Base-by-base conservation (phyloP, 2,888 invertebrate genomes). In the Heteromyza rotundicornis region DNA sequence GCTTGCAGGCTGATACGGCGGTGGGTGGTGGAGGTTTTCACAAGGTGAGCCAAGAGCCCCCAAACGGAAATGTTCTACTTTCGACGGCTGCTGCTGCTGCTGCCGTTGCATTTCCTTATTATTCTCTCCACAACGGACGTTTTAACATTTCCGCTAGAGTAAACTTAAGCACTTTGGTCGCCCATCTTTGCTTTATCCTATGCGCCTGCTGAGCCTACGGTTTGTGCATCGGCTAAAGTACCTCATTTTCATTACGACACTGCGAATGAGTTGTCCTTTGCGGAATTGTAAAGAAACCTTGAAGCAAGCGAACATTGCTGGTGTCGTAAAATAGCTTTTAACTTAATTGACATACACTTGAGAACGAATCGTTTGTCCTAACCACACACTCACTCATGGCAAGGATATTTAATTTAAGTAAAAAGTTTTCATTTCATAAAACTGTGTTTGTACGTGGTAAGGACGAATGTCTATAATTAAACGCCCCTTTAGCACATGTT, bases 141-240 rank as follows among this genome's bases (percentile, higher is more conserved):
- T 70, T 68, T 57, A 67, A 70, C 66, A 66, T 64, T 70, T 70
- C 70, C 70, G 64, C 70, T 66, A 67, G 69, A 70, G 69, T 69
- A 69, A 59, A 58, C 57, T 59, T 35, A 23, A 40, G 40, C 40
- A 40, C 47, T 14, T 47, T 49, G 61, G 65, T 61, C 63, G 52
- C 63, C 55, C 63, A 61, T 59, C 60, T 63, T 56, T 61, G 35
- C 44, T 49, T 2, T 44, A 24, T 23, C 19, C 20, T 7, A 16
- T 19, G 35, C 22, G 1, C 14, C 36, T 36, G 12, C 19, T 40
- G 23, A 5, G 20, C 22, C 2, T 27, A n/a, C 14, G n/a, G 12
- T 3, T 40, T 7, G 40, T n/a, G n/a, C n/a, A 17, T 2, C 7
- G 19, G 17, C 47, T 47, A 47, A 47, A 47, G 47, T 47, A 47